Base-by-base conservation (phyloP, 2,797 vertebrate species). In the Scomberomorus guttatus region DNA sequence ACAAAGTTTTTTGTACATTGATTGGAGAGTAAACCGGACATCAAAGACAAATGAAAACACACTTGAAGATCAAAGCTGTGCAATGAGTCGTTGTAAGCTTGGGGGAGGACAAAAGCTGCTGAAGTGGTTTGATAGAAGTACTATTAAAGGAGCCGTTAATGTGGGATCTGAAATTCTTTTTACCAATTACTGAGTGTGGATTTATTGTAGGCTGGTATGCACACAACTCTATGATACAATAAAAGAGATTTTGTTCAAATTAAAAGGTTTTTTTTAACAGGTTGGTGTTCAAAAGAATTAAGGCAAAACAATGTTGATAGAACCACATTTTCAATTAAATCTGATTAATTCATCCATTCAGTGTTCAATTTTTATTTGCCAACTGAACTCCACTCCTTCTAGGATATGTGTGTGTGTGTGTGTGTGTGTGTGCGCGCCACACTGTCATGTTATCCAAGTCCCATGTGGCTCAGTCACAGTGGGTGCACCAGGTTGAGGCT, bases 151-250 rank as follows among this genome's bases (percentile, higher is more conserved):
- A 22, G 63, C 50, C 0, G 46, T 50, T 50, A 20, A 20, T 4
- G 18, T 50, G 17, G 46, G 46, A 48, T 50, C 46, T 20, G 25
- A 82, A 62, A 72, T 63, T 59, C 46, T 82, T 83, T 87, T 83
- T 79, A 87, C 59, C 57, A 68, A 80, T 85, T 78, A 65, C 44
- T 3, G 62, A 76, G 67, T 70, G 75, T 32, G 60, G 67, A 18
- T 50, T 58, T 84, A 62, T 77, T 59, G 25, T 77, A 58, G 85
- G 84, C 80, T 73, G 79, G 57, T 83, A 75, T 82, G 74, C 52
- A 39, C 56, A 72, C 52, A 75, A 50, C 71, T 89, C 83, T 82
- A 42, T 81, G 78, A 81, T 84, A 75, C 74, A 87, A 83, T 51
- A 82, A 87, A 88, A 46, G 22, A 73, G 22, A 72, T 77, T 75